Evolutionary conservation across 1,140 invertebrate species (phyloP).

Genomic region (Tetraneura akinire): DNA sequence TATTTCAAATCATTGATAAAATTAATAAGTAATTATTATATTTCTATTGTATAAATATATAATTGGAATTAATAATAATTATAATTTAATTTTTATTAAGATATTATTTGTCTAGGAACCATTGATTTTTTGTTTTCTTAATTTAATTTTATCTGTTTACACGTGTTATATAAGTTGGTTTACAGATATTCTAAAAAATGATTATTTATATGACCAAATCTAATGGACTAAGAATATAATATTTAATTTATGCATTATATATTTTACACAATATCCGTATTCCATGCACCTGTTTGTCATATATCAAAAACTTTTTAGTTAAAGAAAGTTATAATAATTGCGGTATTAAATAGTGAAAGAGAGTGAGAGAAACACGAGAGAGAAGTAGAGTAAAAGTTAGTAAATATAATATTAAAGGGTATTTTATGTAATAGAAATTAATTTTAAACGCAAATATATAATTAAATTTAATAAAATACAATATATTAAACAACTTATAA

Average conservation of each 20-base stretch:
- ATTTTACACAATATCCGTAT: not conserved
- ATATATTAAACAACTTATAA: no score
- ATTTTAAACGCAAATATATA: not conserved
- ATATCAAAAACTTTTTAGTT: not conserved
- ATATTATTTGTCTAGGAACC: no score
- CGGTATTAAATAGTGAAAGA: not conserved
- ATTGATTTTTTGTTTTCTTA: no score
- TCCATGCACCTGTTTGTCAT: not conserved
- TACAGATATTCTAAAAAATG: no score
- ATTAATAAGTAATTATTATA: no score
- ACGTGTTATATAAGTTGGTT: no score
- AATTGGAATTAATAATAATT: no score
- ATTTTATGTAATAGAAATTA: not conserved
- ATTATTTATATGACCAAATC: no score
- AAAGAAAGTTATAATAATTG: constrained; percentile 1
- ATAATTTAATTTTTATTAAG: no score
- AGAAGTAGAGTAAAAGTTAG: not conserved
- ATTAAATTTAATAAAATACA: not conserved
- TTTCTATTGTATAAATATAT: no score
- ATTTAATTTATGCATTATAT: not conserved
- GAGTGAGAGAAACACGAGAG: not conserved
- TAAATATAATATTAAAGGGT: not conserved
- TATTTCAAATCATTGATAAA: no score
- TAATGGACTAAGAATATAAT: constrained; percentile 11
- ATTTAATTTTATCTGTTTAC: no score